Base-by-base conservation (phyloP, 2,888 invertebrate species). In the Mamestra brassicae region DNA sequence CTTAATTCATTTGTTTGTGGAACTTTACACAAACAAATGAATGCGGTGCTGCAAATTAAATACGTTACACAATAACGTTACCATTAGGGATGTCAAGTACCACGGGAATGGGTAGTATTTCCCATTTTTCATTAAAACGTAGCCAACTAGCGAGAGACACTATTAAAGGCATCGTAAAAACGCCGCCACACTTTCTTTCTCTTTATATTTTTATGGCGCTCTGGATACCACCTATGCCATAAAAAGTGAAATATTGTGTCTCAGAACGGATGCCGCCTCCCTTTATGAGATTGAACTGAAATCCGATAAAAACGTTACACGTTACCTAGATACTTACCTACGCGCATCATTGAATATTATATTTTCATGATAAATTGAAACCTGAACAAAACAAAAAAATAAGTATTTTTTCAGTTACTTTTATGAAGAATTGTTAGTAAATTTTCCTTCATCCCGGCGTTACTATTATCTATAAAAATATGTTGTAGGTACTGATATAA, bases 221-320 rank as follows among this genome's bases (percentile, higher is more conserved):
- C 90, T 90, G 90, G 93, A 93, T 94, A 93, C 94, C 92, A 93
- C 93, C 94, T 93, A 94, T 92, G 90, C 93, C 94, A 95, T 95
- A 96, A 95, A 95, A 95, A 94, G 91, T 96, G 94, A 95, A 94
- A 95, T 95, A 96, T 95, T 92, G 93, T 93, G 91, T 94, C 94
- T 92, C 92, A 90, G 90, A 93, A 91, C 91, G 94, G 94, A 94
- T 93, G 92, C 92, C 92, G 91, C 84, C 90, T 91, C 91, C 92
- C 91, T 93, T 93, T 93, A 94, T 92, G 93, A 94, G 94, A 94
- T 94, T 92, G 93, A 93, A 93, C 93, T 90, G 91, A 93, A 94
- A 94, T 93, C 93, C 92, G 92, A 95, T 94, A 93, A 92, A 94
- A 91, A 83, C 26, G 75, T 74, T 70, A 67, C 50, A 74, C 71